Conservation (phyloP, 2,113 vertebrate genomes). For the Barbus barbus region DNA sequence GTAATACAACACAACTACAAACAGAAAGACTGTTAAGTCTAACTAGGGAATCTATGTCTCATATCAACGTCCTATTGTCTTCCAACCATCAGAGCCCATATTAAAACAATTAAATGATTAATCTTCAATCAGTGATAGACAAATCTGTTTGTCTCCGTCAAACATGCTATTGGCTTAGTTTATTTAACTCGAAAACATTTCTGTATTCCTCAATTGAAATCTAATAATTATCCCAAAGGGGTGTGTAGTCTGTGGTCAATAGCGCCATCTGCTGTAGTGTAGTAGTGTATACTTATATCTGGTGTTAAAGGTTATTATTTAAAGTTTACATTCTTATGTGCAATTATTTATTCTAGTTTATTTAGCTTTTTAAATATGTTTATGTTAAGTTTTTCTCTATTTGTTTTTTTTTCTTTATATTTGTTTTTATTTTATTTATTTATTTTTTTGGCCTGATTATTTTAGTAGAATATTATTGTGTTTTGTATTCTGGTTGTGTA, state of each 20-base stretch:
- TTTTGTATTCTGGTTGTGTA: too few relatives aligned
- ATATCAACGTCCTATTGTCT: not conserved
- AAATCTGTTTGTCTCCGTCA: not conserved
- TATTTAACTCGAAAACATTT: not conserved
- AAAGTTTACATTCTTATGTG: too few relatives aligned
- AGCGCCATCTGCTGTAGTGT: constrained; percentile 42
- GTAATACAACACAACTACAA: not conserved
- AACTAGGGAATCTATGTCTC: not conserved
- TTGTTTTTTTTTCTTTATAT: too few relatives aligned
- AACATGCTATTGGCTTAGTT: not conserved
- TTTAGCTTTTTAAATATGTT: too few relatives aligned
- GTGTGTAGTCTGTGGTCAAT: constrained; percentile 8
- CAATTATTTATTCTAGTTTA: too few relatives aligned
- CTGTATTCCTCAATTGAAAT: not conserved
- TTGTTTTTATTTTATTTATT: too few relatives aligned
- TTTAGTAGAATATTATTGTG: too few relatives aligned
- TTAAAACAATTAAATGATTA: not conserved
- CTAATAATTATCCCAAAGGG: not conserved
- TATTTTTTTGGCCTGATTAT: too few relatives aligned
- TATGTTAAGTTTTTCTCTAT: too few relatives aligned
- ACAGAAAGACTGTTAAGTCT: not conserved
- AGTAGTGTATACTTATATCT: not conserved
- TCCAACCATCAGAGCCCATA: not conserved
- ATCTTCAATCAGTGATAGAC: not conserved
- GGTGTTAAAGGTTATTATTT: too few relatives aligned